Evolutionary conservation across 2,888 invertebrate genomes (phyloP), one percentile per base, ranked within the genome.

Genomic region (Chesias legatella): DNA sequence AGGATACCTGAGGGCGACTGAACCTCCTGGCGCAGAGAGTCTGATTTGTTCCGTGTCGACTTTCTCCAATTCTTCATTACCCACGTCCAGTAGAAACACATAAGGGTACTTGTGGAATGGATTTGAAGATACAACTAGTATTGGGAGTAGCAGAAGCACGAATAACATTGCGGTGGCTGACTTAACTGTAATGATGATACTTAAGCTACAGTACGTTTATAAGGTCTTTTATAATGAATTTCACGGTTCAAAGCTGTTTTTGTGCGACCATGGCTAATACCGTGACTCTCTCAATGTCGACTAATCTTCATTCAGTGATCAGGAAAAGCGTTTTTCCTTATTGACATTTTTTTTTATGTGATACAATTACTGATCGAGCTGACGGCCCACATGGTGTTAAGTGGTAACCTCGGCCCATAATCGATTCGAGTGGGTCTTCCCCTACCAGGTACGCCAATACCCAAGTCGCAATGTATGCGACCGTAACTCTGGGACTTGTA

Each of bases 101-200:
- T 73, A 85, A 1, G 88, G 88, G 39, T 84, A 86, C 53, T 82
- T 83, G 47, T 82, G 81, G 34, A 82, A 78, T 5, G 88, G 81
- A 60, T 71, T 79, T 1, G 76, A 79, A 6, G 58, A 54, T 7
- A 73, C 42, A 30, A 62, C 55, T 38, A 67, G 47, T 33, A 73
- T 43, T 43, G 74, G 62, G 43, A 54, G 22, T 10, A 78, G 63
- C 67, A 78, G 60, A 78, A 88, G 83, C 58, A 64, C 73, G 67
- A 60, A 61, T 62, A 69, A 38, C 58, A 45, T 46, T 48, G 48
- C 58, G 42, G 40, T 48, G 43, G 33, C 46, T 51, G 43, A 22
- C 33, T 53, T 8, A 10, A 36, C 47, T 28, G 35, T 58, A 74
- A 63, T 85, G 77, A 64, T 63, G n/a, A n/a, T n/a, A n/a, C n/a